Conservation (phyloP, 2,888 invertebrate genomes). For the Cepaea hortensis region DNA sequence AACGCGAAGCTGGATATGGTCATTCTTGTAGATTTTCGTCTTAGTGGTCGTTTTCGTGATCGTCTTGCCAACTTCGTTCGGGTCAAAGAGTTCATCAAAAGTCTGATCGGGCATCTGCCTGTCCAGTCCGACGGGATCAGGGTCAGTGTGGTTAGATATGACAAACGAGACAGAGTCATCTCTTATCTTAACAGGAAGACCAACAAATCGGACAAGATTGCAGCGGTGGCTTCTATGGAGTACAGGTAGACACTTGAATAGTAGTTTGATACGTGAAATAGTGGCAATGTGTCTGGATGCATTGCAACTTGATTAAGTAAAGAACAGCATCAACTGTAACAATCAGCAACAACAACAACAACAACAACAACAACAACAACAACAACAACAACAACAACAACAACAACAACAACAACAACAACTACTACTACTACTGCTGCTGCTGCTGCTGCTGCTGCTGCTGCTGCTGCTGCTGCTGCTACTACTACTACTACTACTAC, state of each 20-base stretch:
- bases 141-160: constrained; percentile 5
- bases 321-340: too few relatives aligned
- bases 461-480: too few relatives aligned
- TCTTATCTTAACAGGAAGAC: constrained; percentile 5
- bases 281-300: too few relatives aligned
- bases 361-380: too few relatives aligned
- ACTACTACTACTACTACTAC: neutral
- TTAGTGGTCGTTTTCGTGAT: neutral
- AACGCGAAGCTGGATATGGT: constrained; percentile 24
- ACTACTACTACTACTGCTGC: too few relatives aligned
- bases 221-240: neutral
- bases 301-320: too few relatives aligned
- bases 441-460: too few relatives aligned
- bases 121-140: constrained; percentile 4
- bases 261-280: neutral
- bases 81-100: neutral
- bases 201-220: neutral
- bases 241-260: neutral
- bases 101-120: neutral
- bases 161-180: neutral
- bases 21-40: constrained; percentile 21
- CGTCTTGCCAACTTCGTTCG: neutral
- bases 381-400: too few relatives aligned
- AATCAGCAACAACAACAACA: too few relatives aligned
- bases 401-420: too few relatives aligned